Conservation (phyloP, 2,888 invertebrate species). For the Chloroclystis v-ata region DNA sequence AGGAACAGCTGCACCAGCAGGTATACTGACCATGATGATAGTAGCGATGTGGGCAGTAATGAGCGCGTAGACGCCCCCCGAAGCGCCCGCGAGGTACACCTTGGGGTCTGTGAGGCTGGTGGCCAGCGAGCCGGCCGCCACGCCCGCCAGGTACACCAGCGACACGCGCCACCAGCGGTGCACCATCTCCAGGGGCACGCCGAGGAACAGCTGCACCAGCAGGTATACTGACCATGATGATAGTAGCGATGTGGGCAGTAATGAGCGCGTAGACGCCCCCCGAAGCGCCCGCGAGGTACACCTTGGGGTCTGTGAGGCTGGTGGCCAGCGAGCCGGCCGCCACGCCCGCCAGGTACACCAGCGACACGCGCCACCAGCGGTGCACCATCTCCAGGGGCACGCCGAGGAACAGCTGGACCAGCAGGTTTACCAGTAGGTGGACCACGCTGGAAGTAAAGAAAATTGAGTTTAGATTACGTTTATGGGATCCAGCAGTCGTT, state of each 20-base stretch:
- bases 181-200: constrained; percentile 96
- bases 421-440: constrained; percentile 93
- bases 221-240: constrained; percentile 89
- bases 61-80: constrained; percentile 96
- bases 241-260: constrained; percentile 94
- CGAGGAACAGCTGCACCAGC: constrained; percentile 95
- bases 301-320: constrained; percentile 86
- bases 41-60: constrained; percentile 96
- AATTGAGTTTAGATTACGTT: no score
- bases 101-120: constrained; percentile 88
- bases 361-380: constrained; percentile 93
- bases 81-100: constrained; percentile 93
- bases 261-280: constrained; percentile 97
- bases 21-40: constrained; percentile 89
- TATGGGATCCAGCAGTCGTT: no score
- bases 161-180: constrained; percentile 96
- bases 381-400: constrained; percentile 98
- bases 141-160: constrained; percentile 89
- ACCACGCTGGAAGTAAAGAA: constrained; percentile 80
- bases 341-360: constrained; percentile 91
- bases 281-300: constrained; percentile 93
- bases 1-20: no score
- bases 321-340: constrained; percentile 90
- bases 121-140: constrained; percentile 89
- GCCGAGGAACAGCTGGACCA: constrained; percentile 95